Conservation (phyloP, 2,888 invertebrate species). For the Heteromyza rotundicornis region DNA sequence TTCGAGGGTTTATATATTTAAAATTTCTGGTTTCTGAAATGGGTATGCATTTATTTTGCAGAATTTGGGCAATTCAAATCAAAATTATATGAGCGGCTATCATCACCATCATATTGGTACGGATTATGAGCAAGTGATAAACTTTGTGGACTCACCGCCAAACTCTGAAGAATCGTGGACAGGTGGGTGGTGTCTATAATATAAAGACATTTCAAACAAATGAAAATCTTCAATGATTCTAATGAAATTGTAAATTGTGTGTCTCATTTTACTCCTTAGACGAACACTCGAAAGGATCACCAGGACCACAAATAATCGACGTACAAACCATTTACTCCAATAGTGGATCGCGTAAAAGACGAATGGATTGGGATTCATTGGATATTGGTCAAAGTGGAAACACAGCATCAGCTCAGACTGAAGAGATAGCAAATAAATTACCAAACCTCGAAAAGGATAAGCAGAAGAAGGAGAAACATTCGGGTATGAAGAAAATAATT, state of each 20-base stretch:
- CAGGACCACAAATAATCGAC: conserved; percentile 60
- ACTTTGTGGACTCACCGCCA: conserved; percentile 63
- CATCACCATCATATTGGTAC: conserved; percentile 56
- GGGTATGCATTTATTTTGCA: not conserved
- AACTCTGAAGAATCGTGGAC: conserved; percentile 63
- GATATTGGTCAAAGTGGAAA: conserved; percentile 60
- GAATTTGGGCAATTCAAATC: conserved; percentile 37
- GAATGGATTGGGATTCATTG: conserved; percentile 63
- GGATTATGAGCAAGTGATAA: conserved; percentile 62
- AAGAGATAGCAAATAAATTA: conserved; percentile 45
- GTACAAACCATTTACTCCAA: conserved; percentile 59
- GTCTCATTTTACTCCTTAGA: too few species aligned
- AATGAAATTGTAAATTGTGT: too few species aligned
- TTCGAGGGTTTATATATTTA: too few species aligned
- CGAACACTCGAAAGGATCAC: conserved; percentile 54
- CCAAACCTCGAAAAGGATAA: conserved; percentile 54
- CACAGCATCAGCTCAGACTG: conserved; percentile 47
- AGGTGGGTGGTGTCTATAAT: conserved; percentile 44
- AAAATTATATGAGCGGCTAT: conserved; percentile 53
- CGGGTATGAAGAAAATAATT: conserved; percentile 42
- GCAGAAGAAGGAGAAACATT: conserved; percentile 56
- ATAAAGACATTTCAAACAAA: too few species aligned
- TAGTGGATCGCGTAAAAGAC: conserved; percentile 60
- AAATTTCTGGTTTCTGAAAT: too few species aligned
- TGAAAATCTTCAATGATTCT: too few species aligned